phyloP scores from a whole-genome alignment of 2,797 vertebrate genomes.

The Pantherophis vulpinus region DNA sequence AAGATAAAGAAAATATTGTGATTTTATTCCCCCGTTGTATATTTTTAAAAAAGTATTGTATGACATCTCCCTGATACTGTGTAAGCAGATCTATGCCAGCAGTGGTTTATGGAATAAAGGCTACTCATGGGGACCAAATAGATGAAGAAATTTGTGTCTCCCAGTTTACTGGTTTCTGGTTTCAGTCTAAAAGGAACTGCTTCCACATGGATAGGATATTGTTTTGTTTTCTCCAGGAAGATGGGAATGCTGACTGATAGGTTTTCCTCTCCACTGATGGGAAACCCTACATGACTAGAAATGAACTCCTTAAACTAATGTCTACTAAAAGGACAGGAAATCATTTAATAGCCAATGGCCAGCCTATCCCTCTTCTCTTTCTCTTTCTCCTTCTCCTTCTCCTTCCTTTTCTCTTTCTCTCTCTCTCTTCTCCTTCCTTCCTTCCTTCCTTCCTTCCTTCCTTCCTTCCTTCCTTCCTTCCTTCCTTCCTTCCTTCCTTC shows the following conservation, averaged over 20 bases:
- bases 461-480: too few species aligned
- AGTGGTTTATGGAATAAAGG: not conserved
- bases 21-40: not conserved
- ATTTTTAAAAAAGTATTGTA: not conserved
- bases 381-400: too few species aligned
- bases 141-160: not conserved
- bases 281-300: not conserved
- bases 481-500: not conserved
- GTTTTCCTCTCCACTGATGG: not conserved
- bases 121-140: not conserved
- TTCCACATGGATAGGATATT: not conserved
- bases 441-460: not conserved
- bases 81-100: not conserved
- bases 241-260: not conserved
- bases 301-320: not conserved
- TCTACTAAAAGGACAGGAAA: not conserved
- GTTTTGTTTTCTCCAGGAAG: not conserved
- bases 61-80: not conserved
- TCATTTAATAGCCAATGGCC: not conserved
- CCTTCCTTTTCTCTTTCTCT: too few species aligned
- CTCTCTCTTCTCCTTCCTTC: too few species aligned
- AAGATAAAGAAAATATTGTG: slow-evolving; percentile 3
- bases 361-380: not conserved
- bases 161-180: too few species aligned
- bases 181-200: not conserved